Conservation (phyloP, 2,113 vertebrate species). For the Clupea harengus region DNA sequence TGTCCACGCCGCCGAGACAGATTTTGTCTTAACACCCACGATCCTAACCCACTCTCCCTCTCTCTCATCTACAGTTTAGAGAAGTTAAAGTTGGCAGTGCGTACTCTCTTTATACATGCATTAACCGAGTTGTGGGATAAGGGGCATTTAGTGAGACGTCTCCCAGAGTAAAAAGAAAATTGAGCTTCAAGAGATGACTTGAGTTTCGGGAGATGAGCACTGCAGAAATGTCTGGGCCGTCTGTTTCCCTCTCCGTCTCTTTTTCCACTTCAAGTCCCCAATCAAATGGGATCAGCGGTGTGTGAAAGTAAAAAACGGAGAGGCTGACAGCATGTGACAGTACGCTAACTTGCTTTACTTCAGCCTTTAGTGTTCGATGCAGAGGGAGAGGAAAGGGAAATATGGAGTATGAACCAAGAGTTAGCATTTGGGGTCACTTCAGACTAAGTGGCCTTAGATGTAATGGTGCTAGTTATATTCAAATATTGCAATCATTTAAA, state of each 20-base stretch:
- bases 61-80: not conserved
- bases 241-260: not conserved
- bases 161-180: not conserved
- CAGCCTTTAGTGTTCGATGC: not conserved
- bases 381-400: not conserved
- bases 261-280: not conserved
- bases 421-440: not conserved
- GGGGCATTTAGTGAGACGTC: not conserved
- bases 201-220: not conserved
- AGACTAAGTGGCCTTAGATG: not conserved
- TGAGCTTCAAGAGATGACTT: not conserved
- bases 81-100: not conserved
- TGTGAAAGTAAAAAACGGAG: not conserved
- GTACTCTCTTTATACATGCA: not conserved
- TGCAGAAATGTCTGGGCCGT: not conserved
- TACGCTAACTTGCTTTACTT: not conserved
- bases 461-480: not conserved
- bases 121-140: not conserved
- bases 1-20: not conserved
- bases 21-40: not conserved
- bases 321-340: not conserved
- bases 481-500: not conserved
- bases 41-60: not conserved
- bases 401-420: not conserved
- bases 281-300: not conserved